These are phyloP conservation scores for Drosophila borealis DNA, from an alignment of 2,888 invertebrate genomes.

Conservation along the genomic window DNA sequence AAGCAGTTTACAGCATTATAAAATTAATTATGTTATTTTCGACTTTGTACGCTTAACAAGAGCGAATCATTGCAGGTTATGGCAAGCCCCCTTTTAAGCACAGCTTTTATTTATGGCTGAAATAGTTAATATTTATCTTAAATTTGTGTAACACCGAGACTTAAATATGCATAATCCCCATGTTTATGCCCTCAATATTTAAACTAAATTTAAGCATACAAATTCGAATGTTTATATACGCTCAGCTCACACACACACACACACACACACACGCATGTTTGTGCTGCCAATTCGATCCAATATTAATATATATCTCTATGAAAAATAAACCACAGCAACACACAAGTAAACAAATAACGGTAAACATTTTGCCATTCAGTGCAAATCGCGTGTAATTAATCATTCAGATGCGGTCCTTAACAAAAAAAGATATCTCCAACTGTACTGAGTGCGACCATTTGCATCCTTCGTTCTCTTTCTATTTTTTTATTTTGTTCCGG, in stretches of 20 bases:
- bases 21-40: neutral
- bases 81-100: neutral
- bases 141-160: neutral
- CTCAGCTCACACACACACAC: neutral
- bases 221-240: neutral
- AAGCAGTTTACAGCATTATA: neutral
- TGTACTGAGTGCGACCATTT: slow-evolving; percentile 39
- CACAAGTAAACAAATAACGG: slow-evolving; percentile 45
- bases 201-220: slow-evolving; percentile 10
- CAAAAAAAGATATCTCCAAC: slow-evolving; percentile 38
- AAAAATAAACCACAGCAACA: slow-evolving; percentile 25
- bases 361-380: slow-evolving; percentile 60
- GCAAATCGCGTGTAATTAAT: slow-evolving; percentile 65
- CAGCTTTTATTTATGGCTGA: neutral
- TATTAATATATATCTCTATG: slow-evolving; percentile 24
- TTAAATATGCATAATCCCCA: slow-evolving; percentile 7
- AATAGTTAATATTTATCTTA: neutral
- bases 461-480: slow-evolving; percentile 29
- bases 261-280: slow-evolving; percentile 6
- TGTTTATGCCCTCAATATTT: slow-evolving; percentile 9
- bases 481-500: slow-evolving; percentile 14
- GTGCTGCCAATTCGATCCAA: slow-evolving; percentile 24
- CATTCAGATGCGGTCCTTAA: slow-evolving; percentile 48
- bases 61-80: neutral
- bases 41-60: no score